Conservation (phyloP, 2,888 invertebrate species). For the Panorpa germanica region DNA sequence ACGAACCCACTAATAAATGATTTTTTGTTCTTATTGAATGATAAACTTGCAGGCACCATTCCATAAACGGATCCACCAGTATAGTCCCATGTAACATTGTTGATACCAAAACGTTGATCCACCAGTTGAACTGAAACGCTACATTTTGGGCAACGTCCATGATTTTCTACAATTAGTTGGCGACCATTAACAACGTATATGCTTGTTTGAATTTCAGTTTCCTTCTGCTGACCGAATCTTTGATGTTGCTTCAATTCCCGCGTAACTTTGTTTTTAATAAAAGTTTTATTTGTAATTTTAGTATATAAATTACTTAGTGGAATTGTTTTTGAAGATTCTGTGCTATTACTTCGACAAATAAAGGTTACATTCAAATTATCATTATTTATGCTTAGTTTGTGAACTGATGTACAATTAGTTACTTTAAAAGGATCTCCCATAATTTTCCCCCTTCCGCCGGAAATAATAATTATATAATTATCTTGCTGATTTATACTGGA, state of each 20-base stretch:
- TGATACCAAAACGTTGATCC: constrained; percentile 31
- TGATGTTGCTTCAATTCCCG: constrained; percentile 28
- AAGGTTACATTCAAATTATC: constrained; percentile 29
- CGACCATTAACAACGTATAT: constrained; percentile 39
- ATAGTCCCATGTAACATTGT: constrained; percentile 38
- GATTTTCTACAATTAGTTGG: constrained; percentile 48
- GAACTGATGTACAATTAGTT: constrained; percentile 35
- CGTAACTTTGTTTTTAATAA: constrained; percentile 18
- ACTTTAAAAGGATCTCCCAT: constrained; percentile 40
- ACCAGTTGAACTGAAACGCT: constrained; percentile 38
- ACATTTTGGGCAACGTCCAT: constrained; percentile 51
- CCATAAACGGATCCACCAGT: constrained; percentile 44
- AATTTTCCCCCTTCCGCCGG: constrained; percentile 47
- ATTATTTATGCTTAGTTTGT: constrained; percentile 33
- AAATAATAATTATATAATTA: constrained; percentile 45
- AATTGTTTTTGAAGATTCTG: constrained; percentile 30
- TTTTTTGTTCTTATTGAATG: constrained; percentile 31
- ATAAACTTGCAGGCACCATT: constrained; percentile 51
- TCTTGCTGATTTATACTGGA: constrained; percentile 31
- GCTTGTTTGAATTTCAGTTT: constrained; percentile 32
- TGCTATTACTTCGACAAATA: constrained; percentile 35
- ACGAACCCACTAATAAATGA: constrained; percentile 52
- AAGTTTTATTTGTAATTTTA: constrained; percentile 21
- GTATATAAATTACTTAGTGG: constrained; percentile 25
- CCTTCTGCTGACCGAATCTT: constrained; percentile 33